phyloP scores from a whole-genome alignment of 1,140 invertebrate genomes.

The Plutomurus gul region DNA sequence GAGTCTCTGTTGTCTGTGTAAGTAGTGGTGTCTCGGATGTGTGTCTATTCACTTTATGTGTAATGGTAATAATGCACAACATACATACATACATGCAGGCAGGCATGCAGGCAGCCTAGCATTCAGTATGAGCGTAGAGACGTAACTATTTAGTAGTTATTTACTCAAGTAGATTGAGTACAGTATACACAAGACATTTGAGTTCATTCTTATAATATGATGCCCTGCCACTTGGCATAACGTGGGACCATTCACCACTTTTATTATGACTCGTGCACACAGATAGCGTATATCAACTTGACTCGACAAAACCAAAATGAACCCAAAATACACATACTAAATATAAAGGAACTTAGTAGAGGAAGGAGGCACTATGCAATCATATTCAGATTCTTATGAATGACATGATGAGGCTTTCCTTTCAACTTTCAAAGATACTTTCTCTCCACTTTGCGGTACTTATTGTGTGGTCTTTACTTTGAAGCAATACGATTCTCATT shows the following conservation, averaged over 20 bases:
- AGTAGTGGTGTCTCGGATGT: too few species aligned
- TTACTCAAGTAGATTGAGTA: too few species aligned
- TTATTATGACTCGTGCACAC: neutral
- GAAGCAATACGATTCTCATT: neutral
- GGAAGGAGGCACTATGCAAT: neutral
- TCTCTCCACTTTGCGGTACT: neutral
- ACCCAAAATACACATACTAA: too few species aligned
- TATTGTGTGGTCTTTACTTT: neutral
- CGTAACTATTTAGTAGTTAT: neutral
- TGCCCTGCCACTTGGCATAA: neutral
- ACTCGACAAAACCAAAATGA: neutral
- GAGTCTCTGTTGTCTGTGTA: too few species aligned
- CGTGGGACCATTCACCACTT: neutral
- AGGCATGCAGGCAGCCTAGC: too few species aligned
- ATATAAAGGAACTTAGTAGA: neutral
- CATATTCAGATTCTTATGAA: neutral
- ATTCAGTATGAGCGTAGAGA: too few species aligned
- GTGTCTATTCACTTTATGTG: too few species aligned
- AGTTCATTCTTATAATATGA: conserved; percentile 9
- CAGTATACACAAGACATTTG: neutral
- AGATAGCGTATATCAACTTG: neutral
- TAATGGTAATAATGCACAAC: too few species aligned
- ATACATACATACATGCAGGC: too few species aligned
- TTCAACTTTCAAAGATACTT: neutral
- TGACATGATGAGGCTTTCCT: neutral